Conservation (phyloP, 2,888 invertebrate genomes). For the Pomacea canaliculata region DNA sequence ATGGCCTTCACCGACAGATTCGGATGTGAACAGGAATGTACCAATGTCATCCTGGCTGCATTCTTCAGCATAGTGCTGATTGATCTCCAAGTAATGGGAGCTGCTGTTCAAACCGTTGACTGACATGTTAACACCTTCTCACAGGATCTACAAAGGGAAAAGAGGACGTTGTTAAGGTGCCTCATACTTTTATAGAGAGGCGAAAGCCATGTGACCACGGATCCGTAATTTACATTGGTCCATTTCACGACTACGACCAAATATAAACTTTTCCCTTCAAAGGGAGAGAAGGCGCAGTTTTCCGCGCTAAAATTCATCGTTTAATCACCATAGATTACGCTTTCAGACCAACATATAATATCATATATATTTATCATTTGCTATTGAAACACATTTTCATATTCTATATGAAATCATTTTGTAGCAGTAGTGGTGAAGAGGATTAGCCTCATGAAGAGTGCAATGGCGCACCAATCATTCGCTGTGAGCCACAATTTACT, state of each 20-base stretch:
- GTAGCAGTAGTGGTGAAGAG: too few species aligned
- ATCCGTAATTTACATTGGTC: constrained; percentile 12
- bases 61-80: constrained; percentile 61
- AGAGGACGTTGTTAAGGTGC: constrained; percentile 45
- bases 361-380: too few species aligned
- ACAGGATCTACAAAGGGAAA: constrained; percentile 45
- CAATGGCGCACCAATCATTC: too few species aligned
- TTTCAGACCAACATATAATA: too few species aligned
- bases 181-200: constrained; percentile 38
- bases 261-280: background rate
- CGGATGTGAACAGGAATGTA: constrained; percentile 69
- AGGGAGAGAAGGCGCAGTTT: background rate
- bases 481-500: too few species aligned
- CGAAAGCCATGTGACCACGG: constrained; percentile 35
- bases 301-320: too few species aligned
- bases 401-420: too few species aligned
- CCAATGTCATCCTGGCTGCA: constrained; percentile 64
- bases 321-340: too few species aligned
- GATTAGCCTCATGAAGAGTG: too few species aligned
- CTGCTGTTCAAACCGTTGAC: constrained; percentile 38
- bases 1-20: constrained; percentile 71
- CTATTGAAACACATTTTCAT: too few species aligned
- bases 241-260: background rate
- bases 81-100: constrained; percentile 55
- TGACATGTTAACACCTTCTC: constrained; percentile 39